Evolutionary conservation across 92 coral and sea anemone genomes (phyloP).

Genomic region (Zoanthus gigantus): DNA sequence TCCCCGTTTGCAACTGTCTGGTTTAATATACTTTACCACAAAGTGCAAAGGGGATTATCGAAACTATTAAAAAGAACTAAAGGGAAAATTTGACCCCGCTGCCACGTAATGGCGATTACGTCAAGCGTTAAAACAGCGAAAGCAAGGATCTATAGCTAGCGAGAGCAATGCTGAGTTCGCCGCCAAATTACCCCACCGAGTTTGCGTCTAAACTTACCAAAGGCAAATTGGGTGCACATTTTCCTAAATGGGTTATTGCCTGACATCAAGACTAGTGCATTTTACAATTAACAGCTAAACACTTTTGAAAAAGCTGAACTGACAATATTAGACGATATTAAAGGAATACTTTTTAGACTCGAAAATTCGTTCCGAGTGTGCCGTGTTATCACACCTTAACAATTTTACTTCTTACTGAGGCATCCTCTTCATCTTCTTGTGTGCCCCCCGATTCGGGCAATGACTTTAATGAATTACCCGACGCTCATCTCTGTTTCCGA

Average conservation of each 20-base stretch:
- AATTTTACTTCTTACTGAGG: not conserved
- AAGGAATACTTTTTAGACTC: not conserved
- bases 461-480: not conserved
- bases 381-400: not conserved
- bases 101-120: constrained; percentile 37
- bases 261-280: constrained; percentile 23
- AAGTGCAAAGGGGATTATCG: not conserved
- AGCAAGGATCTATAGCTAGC: not conserved
- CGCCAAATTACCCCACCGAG: not conserved
- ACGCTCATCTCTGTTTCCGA: too few species aligned
- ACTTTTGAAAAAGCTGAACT: constrained; percentile 44
- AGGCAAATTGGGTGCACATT: constrained; percentile 26
- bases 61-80: not conserved
- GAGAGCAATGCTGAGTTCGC: constrained; percentile 27
- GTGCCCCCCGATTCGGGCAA: too few species aligned
- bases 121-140: constrained; percentile 37
- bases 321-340: not conserved
- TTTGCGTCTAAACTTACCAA: constrained; percentile 26
- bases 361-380: not conserved
- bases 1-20: constrained; percentile 9
- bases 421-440: not conserved
- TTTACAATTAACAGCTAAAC: constrained; percentile 18
- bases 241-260: constrained; percentile 33
- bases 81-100: constrained; percentile 29
- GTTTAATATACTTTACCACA: constrained; percentile 23